Base-by-base conservation (phyloP, 37 sponge, comb jelly and placozoan species). In the Oopsacas minuta region DNA sequence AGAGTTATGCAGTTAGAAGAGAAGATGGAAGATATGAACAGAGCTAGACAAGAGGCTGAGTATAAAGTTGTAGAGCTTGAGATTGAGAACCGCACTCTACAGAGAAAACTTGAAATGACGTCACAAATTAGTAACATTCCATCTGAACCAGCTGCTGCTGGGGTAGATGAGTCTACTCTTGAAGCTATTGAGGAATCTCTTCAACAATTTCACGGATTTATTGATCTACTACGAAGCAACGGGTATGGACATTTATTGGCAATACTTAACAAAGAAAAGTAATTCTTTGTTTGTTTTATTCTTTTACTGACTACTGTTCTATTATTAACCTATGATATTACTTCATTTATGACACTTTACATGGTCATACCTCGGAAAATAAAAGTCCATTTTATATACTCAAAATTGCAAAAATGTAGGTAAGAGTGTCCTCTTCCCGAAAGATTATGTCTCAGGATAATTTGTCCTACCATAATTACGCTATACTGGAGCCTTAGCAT, bases 161-260 rank as follows among this genome's bases (percentile, higher is more conserved):
- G 20, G 37, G 52, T 36, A 36, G 86, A 90, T 84, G 91, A 86
- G 10, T 17, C 52, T 39, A 36, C 85, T 86, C 81, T 90, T 28
- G 82, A 83, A 30, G 84, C 84, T 17, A 86, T 91, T 85, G 91
- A 91, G 52, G 34, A 52, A 7, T 39, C 91, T 35, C 53, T 91
- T 35, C 53, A 91, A 37, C 87, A 91, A 36, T 91, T 91, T 38
- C 84, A 89, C 39, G 22, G 75, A n/a, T 91, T 91, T 83, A 38
- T 91, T 61, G 91, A 91, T 36, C 85, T 89, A 0, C 82, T 91
- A 38, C 35, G 83, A 0, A 83, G 52, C 0, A 89, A 89, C 36
- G 91, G 88, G 89, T 91, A 85, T 3, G 86, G 75, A 25, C 75
- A 61, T n/a, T 34, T 61, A 10, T 61, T 61, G 75, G 28, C 75